Percentiles rank a stretch among this genome's conserved stretches.
Evolutionary conservation across 2,888 invertebrate genomes (phyloP).

Genomic region (Hermodice carunculata): DNA sequence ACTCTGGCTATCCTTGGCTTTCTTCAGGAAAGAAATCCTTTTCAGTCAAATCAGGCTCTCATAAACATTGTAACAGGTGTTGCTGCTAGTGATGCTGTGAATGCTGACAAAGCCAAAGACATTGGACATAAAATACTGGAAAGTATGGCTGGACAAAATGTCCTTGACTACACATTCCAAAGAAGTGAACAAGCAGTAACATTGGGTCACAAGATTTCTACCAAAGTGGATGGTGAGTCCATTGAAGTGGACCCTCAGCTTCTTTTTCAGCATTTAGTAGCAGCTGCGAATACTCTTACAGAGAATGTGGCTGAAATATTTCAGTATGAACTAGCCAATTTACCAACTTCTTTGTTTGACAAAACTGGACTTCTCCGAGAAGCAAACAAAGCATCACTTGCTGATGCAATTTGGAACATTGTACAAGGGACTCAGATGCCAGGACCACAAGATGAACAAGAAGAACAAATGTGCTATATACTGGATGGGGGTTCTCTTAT

Average conservation of each 20-base stretch:
- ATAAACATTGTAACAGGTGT: constrained; percentile 45
- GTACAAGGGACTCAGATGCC: neutral
- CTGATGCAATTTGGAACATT: constrained; percentile 7
- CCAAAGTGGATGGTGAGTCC: constrained; percentile 27
- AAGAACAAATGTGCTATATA: no score
- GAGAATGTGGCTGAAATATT: neutral
- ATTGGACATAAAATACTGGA: constrained; percentile 34
- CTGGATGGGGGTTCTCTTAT: constrained; percentile 46
- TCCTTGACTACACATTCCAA: constrained; percentile 30
- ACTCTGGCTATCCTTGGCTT: constrained; percentile 20
- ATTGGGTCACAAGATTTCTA: constrained; percentile 12
- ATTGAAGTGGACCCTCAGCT: constrained; percentile 42
- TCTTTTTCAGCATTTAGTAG: constrained; percentile 41
- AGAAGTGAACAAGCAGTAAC: constrained; percentile 33
- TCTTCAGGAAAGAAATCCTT: constrained; percentile 40
- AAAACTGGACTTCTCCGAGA: neutral
- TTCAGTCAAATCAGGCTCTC: constrained; percentile 24
- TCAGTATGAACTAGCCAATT: constrained; percentile 27
- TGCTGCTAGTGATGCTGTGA: constrained; percentile 30
- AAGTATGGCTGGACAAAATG: constrained; percentile 31
- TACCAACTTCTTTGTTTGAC: constrained; percentile 25
- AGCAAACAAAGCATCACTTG: neutral
- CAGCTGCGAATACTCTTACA: constrained; percentile 17
- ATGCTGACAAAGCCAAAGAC: constrained; percentile 37
- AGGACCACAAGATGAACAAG: neutral